Percentiles rank a stretch among this genome's conserved stretches.
Conservation (phyloP, 2,888 invertebrate species). For the Sinohyriopsis cumingii region DNA sequence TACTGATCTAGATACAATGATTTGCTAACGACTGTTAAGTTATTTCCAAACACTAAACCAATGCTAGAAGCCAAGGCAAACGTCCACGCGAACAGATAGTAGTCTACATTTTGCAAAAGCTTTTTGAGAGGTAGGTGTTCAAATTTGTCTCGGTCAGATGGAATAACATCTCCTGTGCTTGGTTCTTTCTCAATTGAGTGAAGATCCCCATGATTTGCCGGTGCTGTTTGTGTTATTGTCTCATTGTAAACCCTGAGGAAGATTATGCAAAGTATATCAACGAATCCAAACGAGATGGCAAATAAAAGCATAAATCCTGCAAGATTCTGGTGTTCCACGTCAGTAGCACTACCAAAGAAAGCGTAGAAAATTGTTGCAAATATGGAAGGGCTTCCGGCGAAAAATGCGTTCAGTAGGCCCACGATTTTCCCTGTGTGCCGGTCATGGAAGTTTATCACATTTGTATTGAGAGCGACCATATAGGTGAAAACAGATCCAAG, state of each 20-base stretch:
- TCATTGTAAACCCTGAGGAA: conserved; percentile 22
- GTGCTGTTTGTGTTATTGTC: background rate
- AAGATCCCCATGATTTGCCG: no score
- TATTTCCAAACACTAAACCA: conserved; percentile 38
- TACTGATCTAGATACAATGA: conserved; percentile 23
- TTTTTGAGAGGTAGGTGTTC: conserved; percentile 23
- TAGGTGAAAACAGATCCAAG: conserved; percentile 41
- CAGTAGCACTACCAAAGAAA: conserved; percentile 12
- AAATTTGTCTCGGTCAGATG: no score
- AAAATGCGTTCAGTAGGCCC: conserved; percentile 38
- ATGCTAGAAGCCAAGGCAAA: conserved; percentile 37
- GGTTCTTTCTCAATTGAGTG: no score
- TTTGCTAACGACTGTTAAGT: conserved; percentile 35
- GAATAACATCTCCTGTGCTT: no score
- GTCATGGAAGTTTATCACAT: conserved; percentile 32
- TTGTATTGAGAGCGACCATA: conserved; percentile 42
- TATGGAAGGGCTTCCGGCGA: conserved; percentile 40
- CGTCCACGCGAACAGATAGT: conserved; percentile 33
- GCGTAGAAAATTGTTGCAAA: conserved; percentile 36
- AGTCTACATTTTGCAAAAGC: conserved; percentile 27
- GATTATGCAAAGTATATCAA: conserved; percentile 26
- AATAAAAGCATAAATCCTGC: conserved; percentile 35
- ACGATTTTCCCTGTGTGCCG: conserved; percentile 36
- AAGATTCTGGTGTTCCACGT: conserved; percentile 9
- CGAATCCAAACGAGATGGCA: conserved; percentile 27